Conservation (phyloP, 2,113 vertebrate species). For the Pygathrix nemaeus region DNA sequence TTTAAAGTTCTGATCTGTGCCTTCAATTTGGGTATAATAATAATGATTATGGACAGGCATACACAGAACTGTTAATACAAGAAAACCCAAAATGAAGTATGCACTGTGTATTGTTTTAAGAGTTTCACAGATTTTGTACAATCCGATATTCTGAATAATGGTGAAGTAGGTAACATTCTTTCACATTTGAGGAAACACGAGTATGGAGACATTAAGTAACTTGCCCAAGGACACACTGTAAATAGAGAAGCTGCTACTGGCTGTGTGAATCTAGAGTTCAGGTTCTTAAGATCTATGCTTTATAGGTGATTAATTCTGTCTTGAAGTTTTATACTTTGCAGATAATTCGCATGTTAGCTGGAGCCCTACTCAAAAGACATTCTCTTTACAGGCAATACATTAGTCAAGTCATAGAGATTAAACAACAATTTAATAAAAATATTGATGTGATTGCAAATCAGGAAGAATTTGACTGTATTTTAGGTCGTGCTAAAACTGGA, state of each 20-base stretch:
- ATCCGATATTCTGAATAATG: not conserved
- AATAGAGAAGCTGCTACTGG: not conserved
- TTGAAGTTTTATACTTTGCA: not conserved
- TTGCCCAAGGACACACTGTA: not conserved
- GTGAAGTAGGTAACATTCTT: not conserved
- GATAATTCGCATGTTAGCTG: not conserved
- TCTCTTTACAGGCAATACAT: not conserved
- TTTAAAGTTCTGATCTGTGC: not conserved
- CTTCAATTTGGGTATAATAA: not conserved
- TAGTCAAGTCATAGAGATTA: not conserved
- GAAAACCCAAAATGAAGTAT: not conserved
- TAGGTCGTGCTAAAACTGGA: not conserved
- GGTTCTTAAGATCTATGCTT: not conserved
- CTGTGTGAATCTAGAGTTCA: not conserved
- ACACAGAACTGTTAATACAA: not conserved
- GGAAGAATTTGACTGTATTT: not conserved
- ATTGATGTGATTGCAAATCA: not conserved
- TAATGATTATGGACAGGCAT: not conserved
- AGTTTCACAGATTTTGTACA: not conserved
- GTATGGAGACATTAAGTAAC: not conserved
- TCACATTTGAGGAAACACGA: not conserved
- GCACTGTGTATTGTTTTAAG: not conserved
- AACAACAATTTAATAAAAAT: not conserved
- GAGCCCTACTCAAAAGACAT: not conserved
- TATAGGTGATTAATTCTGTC: not conserved